These are phyloP conservation scores for Alosa sapidissima DNA, from an alignment of 2,797 vertebrate species.

Conservation along the genomic window DNA sequence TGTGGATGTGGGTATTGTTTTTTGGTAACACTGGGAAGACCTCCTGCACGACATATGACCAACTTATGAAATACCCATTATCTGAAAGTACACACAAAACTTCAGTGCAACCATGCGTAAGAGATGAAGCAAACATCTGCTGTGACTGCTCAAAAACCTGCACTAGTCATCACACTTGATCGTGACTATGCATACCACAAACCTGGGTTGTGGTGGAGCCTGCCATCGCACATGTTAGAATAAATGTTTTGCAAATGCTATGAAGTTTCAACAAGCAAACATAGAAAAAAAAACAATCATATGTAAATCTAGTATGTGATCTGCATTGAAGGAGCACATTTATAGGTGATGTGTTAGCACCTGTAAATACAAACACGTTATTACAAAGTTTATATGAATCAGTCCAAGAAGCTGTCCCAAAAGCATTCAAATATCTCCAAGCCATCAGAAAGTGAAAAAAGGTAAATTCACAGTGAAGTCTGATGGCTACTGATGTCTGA, in stretches of 20 bases:
- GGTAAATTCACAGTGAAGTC: neutral
- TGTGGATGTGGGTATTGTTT: neutral
- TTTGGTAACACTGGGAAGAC: neutral
- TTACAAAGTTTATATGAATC: neutral
- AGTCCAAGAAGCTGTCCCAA: too few relatives aligned
- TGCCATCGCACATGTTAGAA: neutral
- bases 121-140: neutral
- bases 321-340: neutral
- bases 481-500: neutral
- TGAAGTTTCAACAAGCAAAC: neutral
- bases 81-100: neutral
- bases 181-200: neutral
- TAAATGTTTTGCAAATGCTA: neutral
- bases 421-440: neutral
- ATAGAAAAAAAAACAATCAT: neutral
- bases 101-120: neutral
- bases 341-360: neutral
- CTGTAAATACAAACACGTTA: neutral
- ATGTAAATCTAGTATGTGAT: neutral
- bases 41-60: neutral
- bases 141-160: neutral
- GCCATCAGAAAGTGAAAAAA: neutral
- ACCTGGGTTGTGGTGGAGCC: neutral
- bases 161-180: neutral
- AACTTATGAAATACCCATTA: neutral